These are phyloP conservation scores for Drosophila kepulauana DNA, from an alignment of 1,140 invertebrate genomes.

Conservation along the genomic window DNA sequence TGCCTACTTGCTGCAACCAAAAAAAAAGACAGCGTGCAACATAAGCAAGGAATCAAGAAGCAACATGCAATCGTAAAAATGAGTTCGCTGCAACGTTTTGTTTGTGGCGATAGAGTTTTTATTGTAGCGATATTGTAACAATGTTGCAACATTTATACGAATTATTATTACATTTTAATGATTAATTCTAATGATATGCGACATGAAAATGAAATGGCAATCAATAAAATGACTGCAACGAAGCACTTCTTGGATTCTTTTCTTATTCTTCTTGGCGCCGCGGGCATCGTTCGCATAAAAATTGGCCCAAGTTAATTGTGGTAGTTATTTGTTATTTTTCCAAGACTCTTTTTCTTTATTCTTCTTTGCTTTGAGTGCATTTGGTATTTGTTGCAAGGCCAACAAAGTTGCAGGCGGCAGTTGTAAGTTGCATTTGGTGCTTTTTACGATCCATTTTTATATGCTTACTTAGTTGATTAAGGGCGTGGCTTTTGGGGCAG, in stretches of 20 bases:
- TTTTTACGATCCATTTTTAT: slow-evolving; percentile 77
- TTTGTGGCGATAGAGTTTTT: slow-evolving; percentile 23
- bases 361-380: too few species aligned
- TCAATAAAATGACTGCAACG: slow-evolving; percentile 57
- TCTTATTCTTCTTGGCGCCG: slow-evolving; percentile 52
- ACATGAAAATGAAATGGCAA: slow-evolving; percentile 75
- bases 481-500: slow-evolving; percentile 63
- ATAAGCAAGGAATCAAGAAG: slow-evolving; percentile 18
- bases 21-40: slow-evolving; percentile 9
- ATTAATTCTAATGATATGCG: slow-evolving; percentile 85
- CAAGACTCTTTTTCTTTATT: slow-evolving; percentile 58
- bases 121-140: slow-evolving; percentile 57
- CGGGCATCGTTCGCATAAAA: slow-evolving; percentile 60
- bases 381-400: slow-evolving; percentile 11
- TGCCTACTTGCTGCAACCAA: slow-evolving; percentile 26
- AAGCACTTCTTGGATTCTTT: slow-evolving; percentile 22
- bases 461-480: slow-evolving; percentile 80
- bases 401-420: slow-evolving; percentile 71
- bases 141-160: slow-evolving; percentile 82
- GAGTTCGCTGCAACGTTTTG: slow-evolving; percentile 67
- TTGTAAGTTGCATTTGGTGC: slow-evolving; percentile 61
- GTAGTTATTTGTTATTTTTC: slow-evolving; percentile 77
- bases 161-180: slow-evolving; percentile 85
- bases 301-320: slow-evolving; percentile 81
- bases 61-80: slow-evolving; percentile 72